Evolutionary conservation across 2,797 vertebrate species (phyloP).

Genomic region (Pangasius mekongensis): DNA sequence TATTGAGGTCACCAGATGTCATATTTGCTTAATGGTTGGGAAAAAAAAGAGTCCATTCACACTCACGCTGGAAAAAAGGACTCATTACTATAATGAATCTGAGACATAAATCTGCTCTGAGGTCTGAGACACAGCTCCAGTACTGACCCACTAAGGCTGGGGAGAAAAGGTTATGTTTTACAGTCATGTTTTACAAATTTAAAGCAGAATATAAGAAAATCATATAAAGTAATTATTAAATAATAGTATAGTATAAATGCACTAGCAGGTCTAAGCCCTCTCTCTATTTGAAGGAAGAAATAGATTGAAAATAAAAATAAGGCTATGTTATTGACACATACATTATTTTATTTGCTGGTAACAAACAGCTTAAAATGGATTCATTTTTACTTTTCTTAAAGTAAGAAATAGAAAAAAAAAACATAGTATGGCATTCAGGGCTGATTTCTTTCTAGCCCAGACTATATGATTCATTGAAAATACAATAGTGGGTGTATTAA

Average conservation of each 20-base stretch:
- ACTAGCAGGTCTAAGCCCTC: background rate
- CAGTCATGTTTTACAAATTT: background rate
- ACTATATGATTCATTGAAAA: background rate
- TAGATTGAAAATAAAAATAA: background rate
- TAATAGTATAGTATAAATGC: background rate
- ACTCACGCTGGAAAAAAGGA: conserved; percentile 1
- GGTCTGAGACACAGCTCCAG: background rate
- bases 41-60: conserved; percentile 34
- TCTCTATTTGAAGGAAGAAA: background rate
- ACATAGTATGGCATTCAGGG: background rate
- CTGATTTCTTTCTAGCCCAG: background rate
- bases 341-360: background rate
- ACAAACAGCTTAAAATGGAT: background rate
- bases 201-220: background rate
- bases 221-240: background rate
- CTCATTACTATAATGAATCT: conserved; percentile 5
- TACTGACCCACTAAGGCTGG: background rate
- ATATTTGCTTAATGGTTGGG: conserved; percentile 42
- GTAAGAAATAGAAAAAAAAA: background rate
- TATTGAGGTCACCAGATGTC: conserved; percentile 54
- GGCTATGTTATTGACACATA: background rate
- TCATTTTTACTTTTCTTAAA: background rate
- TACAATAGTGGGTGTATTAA: background rate
- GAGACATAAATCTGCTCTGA: conserved; percentile 22
- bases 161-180: background rate